Evolutionary conservation across 2,797 vertebrate genomes (phyloP), one percentile per base, ranked within the genome.

Genomic region (Taenioides sp.): DNA sequence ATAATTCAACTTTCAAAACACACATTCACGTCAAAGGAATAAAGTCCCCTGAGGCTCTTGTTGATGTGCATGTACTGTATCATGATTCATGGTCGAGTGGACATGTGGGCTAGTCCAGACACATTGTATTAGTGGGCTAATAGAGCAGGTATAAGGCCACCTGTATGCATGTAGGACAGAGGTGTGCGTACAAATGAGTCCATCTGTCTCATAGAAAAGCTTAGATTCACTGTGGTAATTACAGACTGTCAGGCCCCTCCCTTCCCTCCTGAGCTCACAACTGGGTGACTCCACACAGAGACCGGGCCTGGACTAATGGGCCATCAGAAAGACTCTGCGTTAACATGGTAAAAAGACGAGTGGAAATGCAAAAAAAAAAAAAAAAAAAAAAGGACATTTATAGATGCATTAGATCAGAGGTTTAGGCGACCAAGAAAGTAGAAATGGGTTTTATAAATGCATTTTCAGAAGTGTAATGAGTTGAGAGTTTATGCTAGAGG

Each of bases 141-240:
- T 37, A 37, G 34, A 37, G 34, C 7, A 10, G 7, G 34, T 37
- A 37, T 37, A 37, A 10, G 34, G 7, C 34, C 34, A 0, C 1
- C 7, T 10, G 9, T 37, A 37, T 37, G 34, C 9, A 37, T 37
- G 34, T 37, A 37, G 34, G 34, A 60, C 52, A 22, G 23, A 69
- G 55, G 72, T 52, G 71, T 63, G 2, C 65, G 61, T 71, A 61
- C 16, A 31, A 60, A 60, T 11, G 28, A 34, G 70, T 68, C 49
- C 72, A 20, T 23, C 37, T 27, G 74, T 73, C 74, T 70, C 50
- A 0, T 31, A 80, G 68, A 67, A 80, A 34, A 57, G 58, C 50
- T 68, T 65, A 76, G 83, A 82, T 73, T 75, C 73, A 49, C 68
- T 52, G 76, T 22, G 75, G 70, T 89, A 91, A 90, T 90, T 91